Base-by-base conservation (phyloP, 2,113 vertebrate species). In the Hemibagrus wyckioides region DNA sequence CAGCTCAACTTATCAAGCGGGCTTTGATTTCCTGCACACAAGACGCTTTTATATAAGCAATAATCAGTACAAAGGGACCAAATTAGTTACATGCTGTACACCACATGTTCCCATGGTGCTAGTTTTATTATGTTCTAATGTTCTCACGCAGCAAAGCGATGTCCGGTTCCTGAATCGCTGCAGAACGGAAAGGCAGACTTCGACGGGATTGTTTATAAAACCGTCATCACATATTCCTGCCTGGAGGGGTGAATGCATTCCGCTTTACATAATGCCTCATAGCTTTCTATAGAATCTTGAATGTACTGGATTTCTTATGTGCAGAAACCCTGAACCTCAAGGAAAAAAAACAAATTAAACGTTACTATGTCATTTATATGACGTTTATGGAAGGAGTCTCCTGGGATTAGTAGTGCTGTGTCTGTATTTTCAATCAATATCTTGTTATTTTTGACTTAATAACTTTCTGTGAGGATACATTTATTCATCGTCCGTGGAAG, bases 191-290 rank as follows among this genome's bases (percentile, higher is more conserved):
- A 91, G 2, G 54, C 88, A 28, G 23, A 89, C 57, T 93, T 92
- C 36, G 88, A 83, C 21, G 93, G 95, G 6, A 88, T 88, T 5
- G 88, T 91, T 25, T 99, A 96, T 91, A 92, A 94, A 90, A 97
- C 95, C 59, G 87, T 0, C 0, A 85, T 97, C 90, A 94, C 52
- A 85, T 98, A 96, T 82, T 91, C 95, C 2, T 99, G 97, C 91
- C 76, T 96, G 1, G 85, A 94, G 21, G 98, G 97, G 98, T 99
- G 95, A 96, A 93, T 9, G n/a, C 48, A 41, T 33, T 85, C 61
- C 21, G 65, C 61, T 52, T 39, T 28, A 82, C 63, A 50, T 30
- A 14, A 71, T 1, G 19, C 4, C 23, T 28, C 50, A 28, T 30
- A 54, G 21, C 19, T 30, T 54, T 33, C 0, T 36, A 23, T 33